Evolutionary conservation across 2,113 vertebrate species (phyloP).

Genomic region (Stictonetta naevosa): DNA sequence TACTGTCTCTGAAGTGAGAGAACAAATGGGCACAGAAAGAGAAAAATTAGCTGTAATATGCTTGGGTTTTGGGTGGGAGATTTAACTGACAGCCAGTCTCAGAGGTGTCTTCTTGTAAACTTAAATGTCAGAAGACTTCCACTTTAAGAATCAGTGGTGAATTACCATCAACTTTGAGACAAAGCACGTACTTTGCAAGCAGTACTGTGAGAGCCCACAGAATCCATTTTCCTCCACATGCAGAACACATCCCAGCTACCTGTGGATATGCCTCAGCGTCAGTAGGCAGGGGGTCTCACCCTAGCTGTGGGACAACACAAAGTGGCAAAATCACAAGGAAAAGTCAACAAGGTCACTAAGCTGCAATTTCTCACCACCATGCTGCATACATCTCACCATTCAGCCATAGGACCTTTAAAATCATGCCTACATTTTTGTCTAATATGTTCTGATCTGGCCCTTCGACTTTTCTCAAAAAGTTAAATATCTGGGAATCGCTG

Average conservation of each 20-base stretch:
- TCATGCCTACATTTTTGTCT: neutral
- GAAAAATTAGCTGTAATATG: neutral
- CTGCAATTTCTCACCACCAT: neutral
- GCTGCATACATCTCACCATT: neutral
- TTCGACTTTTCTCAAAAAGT: neutral
- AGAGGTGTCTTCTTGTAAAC: neutral
- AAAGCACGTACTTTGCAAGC: neutral
- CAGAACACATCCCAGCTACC: neutral
- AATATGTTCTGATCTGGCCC: neutral
- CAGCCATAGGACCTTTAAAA: neutral
- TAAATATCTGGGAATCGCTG: neutral
- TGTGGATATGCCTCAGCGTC: fast-evolving
- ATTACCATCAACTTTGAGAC: neutral
- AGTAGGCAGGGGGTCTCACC: neutral
- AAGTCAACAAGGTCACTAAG: neutral
- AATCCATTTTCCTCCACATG: neutral
- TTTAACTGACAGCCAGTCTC: neutral
- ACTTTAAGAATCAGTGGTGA: neutral
- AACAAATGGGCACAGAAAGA: neutral
- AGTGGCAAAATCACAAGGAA: neutral
- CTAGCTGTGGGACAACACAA: neutral
- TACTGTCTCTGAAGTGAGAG: neutral
- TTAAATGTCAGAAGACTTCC: neutral
- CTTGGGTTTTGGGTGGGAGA: neutral
- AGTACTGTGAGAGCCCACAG: neutral